phyloP scores from a whole-genome alignment of 1,140 invertebrate species.

The Melanaphis sacchari region DNA sequence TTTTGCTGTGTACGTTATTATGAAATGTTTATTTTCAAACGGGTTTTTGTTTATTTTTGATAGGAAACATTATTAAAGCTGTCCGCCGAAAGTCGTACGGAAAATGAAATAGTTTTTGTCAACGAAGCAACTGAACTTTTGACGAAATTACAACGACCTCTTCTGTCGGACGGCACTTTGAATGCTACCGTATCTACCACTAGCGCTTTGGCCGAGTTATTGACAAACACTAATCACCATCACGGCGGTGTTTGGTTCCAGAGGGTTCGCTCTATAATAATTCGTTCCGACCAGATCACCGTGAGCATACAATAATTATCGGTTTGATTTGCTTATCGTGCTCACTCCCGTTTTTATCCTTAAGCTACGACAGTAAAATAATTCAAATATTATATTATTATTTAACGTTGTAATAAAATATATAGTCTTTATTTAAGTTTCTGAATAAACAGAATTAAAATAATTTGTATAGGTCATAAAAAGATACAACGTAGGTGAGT shows the following conservation, averaged over 20 bases:
- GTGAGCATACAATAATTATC: not conserved
- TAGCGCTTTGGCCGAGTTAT: not conserved
- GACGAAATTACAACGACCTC: not conserved
- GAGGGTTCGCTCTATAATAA: not conserved
- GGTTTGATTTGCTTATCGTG: not conserved
- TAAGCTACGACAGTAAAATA: no score
- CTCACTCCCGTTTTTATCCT: not conserved
- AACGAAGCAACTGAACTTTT: constrained; percentile 9
- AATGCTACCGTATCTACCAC: not conserved
- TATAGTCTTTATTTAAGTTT: not conserved
- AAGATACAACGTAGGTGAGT: not conserved
- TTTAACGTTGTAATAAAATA: not conserved
- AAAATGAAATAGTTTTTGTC: not conserved
- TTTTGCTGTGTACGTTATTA: not conserved
- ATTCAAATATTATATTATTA: not conserved
- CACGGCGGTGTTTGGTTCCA: not conserved
- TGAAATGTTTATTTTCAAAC: not conserved
- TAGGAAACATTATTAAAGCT: constrained; percentile 27
- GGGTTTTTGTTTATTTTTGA: not conserved
- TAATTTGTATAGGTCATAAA: no score
- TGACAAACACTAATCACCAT: not conserved
- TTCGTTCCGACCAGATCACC: not conserved
- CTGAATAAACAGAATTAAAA: not conserved
- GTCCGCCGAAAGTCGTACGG: constrained; percentile 4
- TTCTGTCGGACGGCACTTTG: not conserved